Evolutionary conservation across 2,797 vertebrate genomes (phyloP), one percentile per base, ranked within the genome.

Genomic region (Pelodytes ibericus): DNA sequence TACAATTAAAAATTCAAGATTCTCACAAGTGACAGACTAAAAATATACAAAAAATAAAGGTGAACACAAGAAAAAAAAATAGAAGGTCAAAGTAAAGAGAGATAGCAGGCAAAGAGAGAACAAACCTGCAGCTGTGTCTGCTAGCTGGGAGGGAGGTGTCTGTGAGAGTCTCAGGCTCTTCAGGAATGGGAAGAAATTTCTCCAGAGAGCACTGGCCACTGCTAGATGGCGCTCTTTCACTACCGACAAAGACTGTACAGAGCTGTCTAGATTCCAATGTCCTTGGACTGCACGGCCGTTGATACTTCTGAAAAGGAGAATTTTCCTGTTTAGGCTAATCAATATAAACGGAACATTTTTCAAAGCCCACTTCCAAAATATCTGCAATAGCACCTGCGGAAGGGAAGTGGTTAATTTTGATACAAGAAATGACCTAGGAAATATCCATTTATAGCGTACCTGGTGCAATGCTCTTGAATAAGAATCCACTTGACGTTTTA

Each of bases 151-250:
- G n/a, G 92, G 90, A 59, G 94, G 94, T 0, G 85, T 91, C 86
- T 94, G 94, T 6, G 95, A 93, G 85, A 97, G 94, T 76, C 95
- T 94, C 76, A 96, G 91, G 84, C 90, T 93, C 82, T 94, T 95
- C 84, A 98, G 84, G 86, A 92, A 97, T 1, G 95, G 94, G 80
- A 96, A 98, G 88, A 98, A 98, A 84, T 98, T 95, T 15, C 83
- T 91, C 98, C 98, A 99, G 11, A 98, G 93, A 3, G 93, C 91
- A 2, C 83, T 76, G 66, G 95, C 94, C 3, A 96, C 95, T 89
- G 95, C 96, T 87, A 97, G 96, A 93, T 98, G 98, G 94, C 94
- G 95, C 94, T 99, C 97, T 95, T 94, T 97, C 88, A 90, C 92
- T 80, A 80, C 87, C 73, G 82, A 91, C 88, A 89, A 84, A 69